These are phyloP conservation scores for Lacerta bilineata DNA, from an alignment of 2,797 vertebrate genomes.

Conservation along the genomic window DNA sequence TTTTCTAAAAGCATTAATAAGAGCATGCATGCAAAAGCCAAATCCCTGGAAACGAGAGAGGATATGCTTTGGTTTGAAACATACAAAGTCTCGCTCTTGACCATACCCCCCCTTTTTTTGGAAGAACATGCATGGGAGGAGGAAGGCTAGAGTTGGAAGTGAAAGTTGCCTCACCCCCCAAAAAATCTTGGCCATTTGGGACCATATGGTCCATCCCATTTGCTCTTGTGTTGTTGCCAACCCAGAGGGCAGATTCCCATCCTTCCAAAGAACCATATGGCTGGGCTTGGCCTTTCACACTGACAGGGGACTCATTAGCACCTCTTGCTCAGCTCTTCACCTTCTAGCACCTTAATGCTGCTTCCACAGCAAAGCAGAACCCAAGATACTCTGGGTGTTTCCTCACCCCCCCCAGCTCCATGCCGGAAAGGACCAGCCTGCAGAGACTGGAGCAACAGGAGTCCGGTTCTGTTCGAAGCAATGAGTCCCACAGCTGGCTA, in stretches of 20 bases:
- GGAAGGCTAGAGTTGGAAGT: not conserved
- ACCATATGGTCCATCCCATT: constrained; percentile 57
- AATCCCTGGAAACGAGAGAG: not conserved
- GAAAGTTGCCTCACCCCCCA: too few relatives aligned
- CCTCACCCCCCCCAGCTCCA: not conserved
- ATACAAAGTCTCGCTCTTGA: not conserved
- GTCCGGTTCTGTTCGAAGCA: not conserved
- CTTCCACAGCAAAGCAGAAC: not conserved
- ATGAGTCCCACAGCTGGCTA: not conserved
- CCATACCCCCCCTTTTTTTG: too few relatives aligned
- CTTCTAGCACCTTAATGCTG: not conserved
- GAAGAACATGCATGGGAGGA: not conserved
- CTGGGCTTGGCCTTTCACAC: constrained; percentile 10
- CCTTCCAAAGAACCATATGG: constrained; percentile 30
- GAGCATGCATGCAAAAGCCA: not conserved
- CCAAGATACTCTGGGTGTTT: not conserved
- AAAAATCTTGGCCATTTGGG: constrained; percentile 28
- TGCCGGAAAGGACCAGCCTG: too few relatives aligned
- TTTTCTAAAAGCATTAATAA: too few relatives aligned
- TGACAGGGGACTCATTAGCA: not conserved
- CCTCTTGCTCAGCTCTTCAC: not conserved
- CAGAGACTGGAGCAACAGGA: too few relatives aligned
- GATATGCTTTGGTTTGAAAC: not conserved
- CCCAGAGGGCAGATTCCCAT: not conserved
- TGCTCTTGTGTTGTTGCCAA: constrained; percentile 51